Conservation (phyloP, 1,140 invertebrate genomes). For the Pomacea maculata region DNA sequence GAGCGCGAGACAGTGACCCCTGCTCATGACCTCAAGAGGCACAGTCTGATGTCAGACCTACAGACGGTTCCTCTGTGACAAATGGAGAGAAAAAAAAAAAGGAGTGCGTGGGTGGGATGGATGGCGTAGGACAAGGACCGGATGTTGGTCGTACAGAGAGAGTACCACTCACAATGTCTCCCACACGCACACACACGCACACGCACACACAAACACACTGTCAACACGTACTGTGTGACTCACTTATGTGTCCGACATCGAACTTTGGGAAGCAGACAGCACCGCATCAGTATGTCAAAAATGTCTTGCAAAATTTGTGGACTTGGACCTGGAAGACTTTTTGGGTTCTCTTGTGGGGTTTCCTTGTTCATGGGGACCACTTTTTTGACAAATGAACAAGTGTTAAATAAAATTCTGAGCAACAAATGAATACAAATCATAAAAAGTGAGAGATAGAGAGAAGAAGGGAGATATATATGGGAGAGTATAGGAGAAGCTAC, state of each 20-base stretch:
- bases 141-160: too few species aligned
- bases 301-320: background rate
- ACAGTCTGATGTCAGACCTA: too few species aligned
- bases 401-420: background rate
- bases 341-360: background rate
- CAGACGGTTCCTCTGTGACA: too few species aligned
- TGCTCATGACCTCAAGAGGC: too few species aligned
- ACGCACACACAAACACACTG: conserved; percentile 5
- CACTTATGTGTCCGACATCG: background rate
- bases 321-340: background rate
- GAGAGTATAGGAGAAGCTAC: too few species aligned
- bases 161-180: too few species aligned
- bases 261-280: background rate
- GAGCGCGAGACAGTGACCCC: too few species aligned
- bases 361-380: background rate
- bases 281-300: background rate
- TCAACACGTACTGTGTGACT: background rate
- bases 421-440: background rate
- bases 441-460: background rate
- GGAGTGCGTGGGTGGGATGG: too few species aligned
- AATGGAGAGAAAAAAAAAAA: too few species aligned
- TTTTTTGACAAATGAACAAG: too few species aligned
- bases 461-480: background rate
- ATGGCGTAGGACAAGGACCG: too few species aligned
- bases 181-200: background rate